These are phyloP conservation scores for Chironomus tentans DNA, from an alignment of 2,888 invertebrate species.

Conservation along the genomic window DNA sequence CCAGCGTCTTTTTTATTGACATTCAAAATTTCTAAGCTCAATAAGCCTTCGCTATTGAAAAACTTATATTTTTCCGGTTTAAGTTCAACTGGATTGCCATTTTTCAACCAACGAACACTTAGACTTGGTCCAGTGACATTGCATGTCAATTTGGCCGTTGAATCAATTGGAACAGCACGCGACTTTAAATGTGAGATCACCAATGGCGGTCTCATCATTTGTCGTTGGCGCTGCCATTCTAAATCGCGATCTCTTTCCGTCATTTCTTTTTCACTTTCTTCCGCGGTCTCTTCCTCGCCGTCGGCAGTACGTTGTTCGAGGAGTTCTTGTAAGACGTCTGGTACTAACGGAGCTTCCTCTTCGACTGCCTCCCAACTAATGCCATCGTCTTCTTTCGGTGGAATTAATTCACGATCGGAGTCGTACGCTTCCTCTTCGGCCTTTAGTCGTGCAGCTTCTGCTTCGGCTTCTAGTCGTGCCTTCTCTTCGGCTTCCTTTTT, in stretches of 20 bases:
- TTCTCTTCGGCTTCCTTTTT: conserved; percentile 21
- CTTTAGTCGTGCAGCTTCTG: conserved; percentile 37
- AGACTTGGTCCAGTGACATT: conserved; percentile 64
- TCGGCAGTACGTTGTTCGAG: conserved; percentile 30
- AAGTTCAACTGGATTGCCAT: conserved; percentile 48
- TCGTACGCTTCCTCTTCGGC: conserved; percentile 35
- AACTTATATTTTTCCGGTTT: conserved; percentile 43
- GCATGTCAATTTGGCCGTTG: conserved; percentile 67
- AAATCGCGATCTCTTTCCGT: conserved; percentile 40
- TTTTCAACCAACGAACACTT: conserved; percentile 62
- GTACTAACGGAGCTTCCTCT: conserved; percentile 28
- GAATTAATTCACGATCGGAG: conserved; percentile 17
- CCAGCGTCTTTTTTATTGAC: conserved; percentile 55
- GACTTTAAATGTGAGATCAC: conserved; percentile 61
- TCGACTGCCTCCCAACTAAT: conserved; percentile 30
- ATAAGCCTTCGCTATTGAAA: conserved; percentile 47
- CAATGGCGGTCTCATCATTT: conserved; percentile 53
- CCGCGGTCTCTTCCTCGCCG: conserved; percentile 33
- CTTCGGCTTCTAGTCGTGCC: conserved; percentile 34
- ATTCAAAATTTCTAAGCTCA: conserved; percentile 59
- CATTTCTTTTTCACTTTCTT: conserved; percentile 35
- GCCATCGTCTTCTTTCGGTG: conserved; percentile 6
- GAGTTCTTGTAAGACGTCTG: conserved; percentile 31
- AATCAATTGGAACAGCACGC: conserved; percentile 62
- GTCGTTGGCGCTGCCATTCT: conserved; percentile 40